Percentiles rank a stretch among this genome's conserved stretches.
Evolutionary conservation across 2,888 invertebrate genomes (phyloP).

Genomic region (Papilio demoleus): DNA sequence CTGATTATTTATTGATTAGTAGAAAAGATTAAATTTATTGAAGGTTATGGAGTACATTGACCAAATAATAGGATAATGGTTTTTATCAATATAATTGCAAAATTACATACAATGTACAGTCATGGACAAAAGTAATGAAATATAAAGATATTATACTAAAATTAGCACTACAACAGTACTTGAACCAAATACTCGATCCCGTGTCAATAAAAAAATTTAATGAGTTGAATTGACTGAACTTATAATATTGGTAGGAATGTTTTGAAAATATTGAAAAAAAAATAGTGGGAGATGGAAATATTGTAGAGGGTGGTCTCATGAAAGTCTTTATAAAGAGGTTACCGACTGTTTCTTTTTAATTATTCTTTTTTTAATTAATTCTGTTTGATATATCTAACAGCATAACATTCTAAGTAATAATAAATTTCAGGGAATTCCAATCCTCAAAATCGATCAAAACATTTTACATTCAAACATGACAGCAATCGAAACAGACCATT

Average conservation of each 20-base stretch:
- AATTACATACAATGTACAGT: background rate
- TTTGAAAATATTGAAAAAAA: too few species aligned
- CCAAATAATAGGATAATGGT: constrained; percentile 9
- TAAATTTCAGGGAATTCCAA: background rate
- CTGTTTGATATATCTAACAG: too few species aligned
- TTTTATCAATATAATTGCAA: background rate
- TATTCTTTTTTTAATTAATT: too few species aligned
- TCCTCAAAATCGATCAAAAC: background rate
- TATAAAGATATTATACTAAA: too few species aligned
- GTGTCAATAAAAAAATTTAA: background rate
- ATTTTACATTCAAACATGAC: background rate
- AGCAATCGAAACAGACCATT: background rate
- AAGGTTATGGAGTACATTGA: constrained; percentile 6
- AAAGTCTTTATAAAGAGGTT: too few species aligned
- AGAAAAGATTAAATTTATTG: background rate
- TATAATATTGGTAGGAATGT: too few species aligned
- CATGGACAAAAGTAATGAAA: background rate
- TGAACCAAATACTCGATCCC: background rate
- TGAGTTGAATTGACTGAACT: background rate
- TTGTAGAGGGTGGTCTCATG: too few species aligned
- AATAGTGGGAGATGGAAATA: too few species aligned
- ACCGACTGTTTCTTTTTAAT: too few species aligned
- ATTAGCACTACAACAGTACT: too few species aligned
- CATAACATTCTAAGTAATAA: background rate
- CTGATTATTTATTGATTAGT: background rate